phyloP scores from a whole-genome alignment of 2,888 invertebrate genomes.

The Euproctis similis region DNA sequence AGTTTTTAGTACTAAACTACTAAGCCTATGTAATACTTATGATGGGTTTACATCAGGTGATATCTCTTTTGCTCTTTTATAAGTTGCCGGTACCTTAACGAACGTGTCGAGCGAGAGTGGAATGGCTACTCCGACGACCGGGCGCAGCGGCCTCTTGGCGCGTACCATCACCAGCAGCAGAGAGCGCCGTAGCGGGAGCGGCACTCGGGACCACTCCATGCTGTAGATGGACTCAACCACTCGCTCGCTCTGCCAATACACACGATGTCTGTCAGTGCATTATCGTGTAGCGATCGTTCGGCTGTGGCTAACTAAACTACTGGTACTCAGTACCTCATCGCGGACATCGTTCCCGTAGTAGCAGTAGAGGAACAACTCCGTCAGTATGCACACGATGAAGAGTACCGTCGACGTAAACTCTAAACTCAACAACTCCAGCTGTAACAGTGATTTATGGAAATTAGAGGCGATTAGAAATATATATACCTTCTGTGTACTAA shows the following conservation, averaged over 20 bases:
- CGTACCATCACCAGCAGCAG: slow-evolving; percentile 63
- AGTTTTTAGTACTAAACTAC: too few species aligned
- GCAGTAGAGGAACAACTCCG: slow-evolving; percentile 74
- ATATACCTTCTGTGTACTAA: too few species aligned
- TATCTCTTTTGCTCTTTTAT: too few species aligned
- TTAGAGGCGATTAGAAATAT: too few species aligned
- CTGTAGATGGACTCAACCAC: slow-evolving; percentile 55
- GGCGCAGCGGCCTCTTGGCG: slow-evolving; percentile 59
- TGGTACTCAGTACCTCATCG: slow-evolving; percentile 53
- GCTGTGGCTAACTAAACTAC: too few species aligned
- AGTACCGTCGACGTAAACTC: slow-evolving; percentile 70
- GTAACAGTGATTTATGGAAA: too few species aligned
- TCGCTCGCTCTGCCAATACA: slow-evolving; percentile 48
- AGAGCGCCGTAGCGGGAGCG: slow-evolving; percentile 33
- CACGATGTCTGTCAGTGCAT: not conserved
- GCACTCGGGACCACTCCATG: slow-evolving; percentile 43
- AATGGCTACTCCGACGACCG: slow-evolving; percentile 63
- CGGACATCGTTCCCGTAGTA: slow-evolving; percentile 76
- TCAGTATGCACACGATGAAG: slow-evolving; percentile 71
- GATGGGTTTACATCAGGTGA: too few species aligned
- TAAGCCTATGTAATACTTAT: too few species aligned
- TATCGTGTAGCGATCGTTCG: too few species aligned
- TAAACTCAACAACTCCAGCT: slow-evolving; percentile 48
- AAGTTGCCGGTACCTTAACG: slow-evolving; percentile 49
- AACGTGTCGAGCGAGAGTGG: slow-evolving; percentile 70